Base-by-base conservation (phyloP, 2,888 invertebrate species). In the Phyto melanocephala region DNA sequence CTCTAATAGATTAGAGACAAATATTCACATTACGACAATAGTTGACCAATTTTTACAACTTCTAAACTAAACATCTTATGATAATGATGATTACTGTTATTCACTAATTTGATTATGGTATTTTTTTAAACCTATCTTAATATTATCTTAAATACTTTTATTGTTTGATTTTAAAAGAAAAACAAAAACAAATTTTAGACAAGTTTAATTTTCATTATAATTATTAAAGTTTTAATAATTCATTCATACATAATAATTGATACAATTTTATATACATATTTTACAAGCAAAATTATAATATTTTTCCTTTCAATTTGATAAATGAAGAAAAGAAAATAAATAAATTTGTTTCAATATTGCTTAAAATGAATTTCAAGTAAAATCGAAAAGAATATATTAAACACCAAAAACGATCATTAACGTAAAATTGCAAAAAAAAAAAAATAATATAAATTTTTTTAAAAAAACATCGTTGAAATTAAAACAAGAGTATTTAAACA, bases 151-250 rank as follows among this genome's bases (percentile, higher is more conserved):
- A 68, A 78, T 62, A 67, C 71, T 40, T 74, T 72, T 70, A 79
- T 75, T 83, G 80, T 84, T 81, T 70, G 67, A 82, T 81, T 71
- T 77, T 68, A 74, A 76, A 81, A 84, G 80, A 68, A 83, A 83
- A 72, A 83, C 67, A 74, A 84, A 82, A 84, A 78, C 76, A 86
- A 83, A 85, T 79, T 78, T 76, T 72, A 84, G 80, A 74, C 72
- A 84, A 56, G 40, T 62, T 76, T 58, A 74, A 65, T 67, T 70
- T 76, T 78, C 60, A 56, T 71, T 42, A 47, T 35, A 58, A 75
- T 78, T 70, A 63, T 68, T 58, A 60, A 60, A 71, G 10, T 28
- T 74, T 56, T 56, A 35, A 35, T 5, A 5, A 28, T 28, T 28
- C 28, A 28, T 28, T 3, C 28, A 15, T 45, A 37, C 78, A 75